phyloP scores from a whole-genome alignment of 2,113 vertebrate species.

The Otis tarda region DNA sequence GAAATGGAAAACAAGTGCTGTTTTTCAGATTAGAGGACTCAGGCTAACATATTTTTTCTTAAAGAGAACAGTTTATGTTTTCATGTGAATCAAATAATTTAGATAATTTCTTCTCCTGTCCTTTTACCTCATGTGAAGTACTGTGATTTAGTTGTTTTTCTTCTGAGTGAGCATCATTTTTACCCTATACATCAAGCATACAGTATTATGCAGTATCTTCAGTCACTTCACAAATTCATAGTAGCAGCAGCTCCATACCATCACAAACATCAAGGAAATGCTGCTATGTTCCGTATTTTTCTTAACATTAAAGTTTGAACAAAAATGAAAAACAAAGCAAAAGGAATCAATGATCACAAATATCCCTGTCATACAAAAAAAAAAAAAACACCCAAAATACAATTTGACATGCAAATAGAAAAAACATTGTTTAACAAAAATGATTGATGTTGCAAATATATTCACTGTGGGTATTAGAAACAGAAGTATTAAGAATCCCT shows the following conservation, averaged over 20 bases:
- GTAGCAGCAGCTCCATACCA: background rate
- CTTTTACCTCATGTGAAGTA: background rate
- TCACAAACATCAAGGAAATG: background rate
- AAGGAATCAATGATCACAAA: background rate
- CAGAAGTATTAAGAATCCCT: background rate
- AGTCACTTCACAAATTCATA: background rate
- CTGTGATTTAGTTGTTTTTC: background rate
- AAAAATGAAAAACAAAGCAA: background rate
- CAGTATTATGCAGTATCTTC: background rate
- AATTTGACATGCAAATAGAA: background rate
- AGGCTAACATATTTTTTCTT: background rate
- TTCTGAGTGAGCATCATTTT: background rate
- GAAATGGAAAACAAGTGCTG: background rate
- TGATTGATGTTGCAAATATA: background rate
- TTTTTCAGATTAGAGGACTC: background rate
- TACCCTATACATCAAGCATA: background rate
- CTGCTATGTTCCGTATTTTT: fast-evolving
- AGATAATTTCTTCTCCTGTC: background rate
- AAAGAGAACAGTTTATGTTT: background rate
- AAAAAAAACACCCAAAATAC: background rate
- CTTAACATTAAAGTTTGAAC: background rate
- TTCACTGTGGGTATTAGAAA: background rate
- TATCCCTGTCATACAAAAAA: background rate
- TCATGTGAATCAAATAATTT: background rate
- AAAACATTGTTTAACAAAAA: background rate